Percentiles rank a stretch among this genome's conserved stretches.
Evolutionary conservation across 2,113 vertebrate species (phyloP).

Genomic region (Daubentonia madagascariensis): DNA sequence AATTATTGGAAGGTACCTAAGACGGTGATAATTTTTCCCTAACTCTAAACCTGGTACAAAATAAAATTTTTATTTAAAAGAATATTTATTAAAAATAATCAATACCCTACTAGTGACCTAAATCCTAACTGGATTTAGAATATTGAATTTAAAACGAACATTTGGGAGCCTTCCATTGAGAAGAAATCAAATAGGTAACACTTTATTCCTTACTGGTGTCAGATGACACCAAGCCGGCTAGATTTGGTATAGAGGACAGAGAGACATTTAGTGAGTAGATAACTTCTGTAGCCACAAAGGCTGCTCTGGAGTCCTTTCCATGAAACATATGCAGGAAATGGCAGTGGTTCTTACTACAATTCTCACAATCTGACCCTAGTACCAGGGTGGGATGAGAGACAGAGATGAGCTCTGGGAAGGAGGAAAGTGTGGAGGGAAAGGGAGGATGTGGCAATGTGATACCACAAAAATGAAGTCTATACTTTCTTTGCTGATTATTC

Average conservation of each 20-base stretch:
- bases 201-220: not conserved
- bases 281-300: not conserved
- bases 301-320: not conserved
- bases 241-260: not conserved
- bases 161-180: not conserved
- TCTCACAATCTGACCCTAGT: not conserved
- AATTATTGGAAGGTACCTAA: not conserved
- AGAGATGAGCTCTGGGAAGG: not conserved
- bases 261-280: not conserved
- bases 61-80: not conserved
- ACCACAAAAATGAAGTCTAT: not conserved
- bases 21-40: not conserved
- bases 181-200: not conserved
- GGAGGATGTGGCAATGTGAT: accelerated
- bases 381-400: not conserved
- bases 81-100: not conserved
- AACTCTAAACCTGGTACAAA: not conserved
- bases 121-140: not conserved
- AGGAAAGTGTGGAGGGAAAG: not conserved
- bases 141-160: not conserved
- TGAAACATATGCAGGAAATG: not conserved
- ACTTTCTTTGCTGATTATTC: not conserved
- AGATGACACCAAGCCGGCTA: not conserved
- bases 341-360: not conserved
- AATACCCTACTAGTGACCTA: not conserved